Conservation (phyloP, 2,797 vertebrate species). For the Acipenser transmontanus region DNA sequence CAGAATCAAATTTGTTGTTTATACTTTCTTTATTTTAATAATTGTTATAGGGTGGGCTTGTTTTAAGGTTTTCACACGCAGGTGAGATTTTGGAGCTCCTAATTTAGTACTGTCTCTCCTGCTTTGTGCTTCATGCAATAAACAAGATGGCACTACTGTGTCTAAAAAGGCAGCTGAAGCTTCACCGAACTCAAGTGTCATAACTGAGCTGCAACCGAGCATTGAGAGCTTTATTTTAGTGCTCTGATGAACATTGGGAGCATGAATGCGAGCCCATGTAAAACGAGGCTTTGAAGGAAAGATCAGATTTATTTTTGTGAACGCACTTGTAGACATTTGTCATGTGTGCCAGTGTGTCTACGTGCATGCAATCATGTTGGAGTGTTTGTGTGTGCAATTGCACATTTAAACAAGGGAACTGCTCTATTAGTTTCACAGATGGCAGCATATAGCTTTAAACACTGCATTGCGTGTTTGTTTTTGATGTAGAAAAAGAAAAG, state of each 20-base stretch:
- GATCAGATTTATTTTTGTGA: too few relatives aligned
- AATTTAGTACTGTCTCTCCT: constrained; percentile 24
- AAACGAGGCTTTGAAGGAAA: neutral
- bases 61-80: constrained; percentile 24
- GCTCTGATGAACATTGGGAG: neutral
- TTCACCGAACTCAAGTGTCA: neutral
- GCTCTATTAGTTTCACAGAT: too few relatives aligned
- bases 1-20: constrained; percentile 20
- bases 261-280: neutral
- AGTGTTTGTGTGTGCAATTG: too few relatives aligned
- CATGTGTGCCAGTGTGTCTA: too few relatives aligned
- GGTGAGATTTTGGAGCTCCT: constrained; percentile 30
- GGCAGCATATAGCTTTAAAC: too few relatives aligned
- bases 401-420: too few relatives aligned
- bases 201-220: neutral
- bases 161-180: neutral
- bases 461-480: too few relatives aligned
- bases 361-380: too few relatives aligned
- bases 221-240: neutral
- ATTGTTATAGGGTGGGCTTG: constrained; percentile 25
- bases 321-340: too few relatives aligned
- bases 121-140: constrained; percentile 37
- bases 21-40: constrained; percentile 20
- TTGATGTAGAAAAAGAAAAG: too few relatives aligned
- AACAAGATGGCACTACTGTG: neutral